phyloP scores from a whole-genome alignment of 2,113 vertebrate genomes.

The Silurus glanis region DNA sequence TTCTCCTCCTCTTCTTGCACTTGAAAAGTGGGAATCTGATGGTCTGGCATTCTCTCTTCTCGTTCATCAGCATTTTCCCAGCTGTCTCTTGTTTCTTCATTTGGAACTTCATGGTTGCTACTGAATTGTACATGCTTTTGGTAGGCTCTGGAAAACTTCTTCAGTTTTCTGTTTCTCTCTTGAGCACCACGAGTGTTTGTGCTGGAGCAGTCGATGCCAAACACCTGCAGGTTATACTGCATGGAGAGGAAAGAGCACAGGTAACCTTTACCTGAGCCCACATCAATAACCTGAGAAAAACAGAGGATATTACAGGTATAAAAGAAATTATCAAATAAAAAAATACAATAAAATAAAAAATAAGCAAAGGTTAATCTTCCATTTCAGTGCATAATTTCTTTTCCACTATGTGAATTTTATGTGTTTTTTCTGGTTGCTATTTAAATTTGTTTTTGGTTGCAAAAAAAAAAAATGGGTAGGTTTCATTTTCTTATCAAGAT shows the following conservation, averaged over 20 bases:
- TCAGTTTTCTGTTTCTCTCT: slow-evolving; percentile 92
- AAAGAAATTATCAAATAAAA: background rate
- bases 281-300: slow-evolving; percentile 84
- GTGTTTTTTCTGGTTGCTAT: background rate
- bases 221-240: slow-evolving; percentile 86
- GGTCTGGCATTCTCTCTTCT: slow-evolving; percentile 12
- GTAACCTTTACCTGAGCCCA: slow-evolving; percentile 97
- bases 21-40: background rate
- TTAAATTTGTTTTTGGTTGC: background rate
- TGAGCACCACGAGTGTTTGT: slow-evolving; percentile 87
- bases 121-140: slow-evolving; percentile 58
- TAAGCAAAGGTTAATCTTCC: background rate
- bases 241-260: slow-evolving; percentile 92
- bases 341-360: too few species aligned
- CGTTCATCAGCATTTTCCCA: background rate
- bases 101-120: background rate
- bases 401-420: background rate
- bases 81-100: slow-evolving; percentile 37
- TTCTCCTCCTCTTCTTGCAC: background rate
- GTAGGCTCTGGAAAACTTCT: slow-evolving; percentile 86
- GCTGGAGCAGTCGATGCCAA: slow-evolving; percentile 93
- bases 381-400: background rate
- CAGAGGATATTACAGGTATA: background rate
- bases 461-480: background rate
- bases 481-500: background rate